These are phyloP conservation scores for Chelmon rostratus DNA, from an alignment of 2,797 vertebrate species.

Conservation along the genomic window DNA sequence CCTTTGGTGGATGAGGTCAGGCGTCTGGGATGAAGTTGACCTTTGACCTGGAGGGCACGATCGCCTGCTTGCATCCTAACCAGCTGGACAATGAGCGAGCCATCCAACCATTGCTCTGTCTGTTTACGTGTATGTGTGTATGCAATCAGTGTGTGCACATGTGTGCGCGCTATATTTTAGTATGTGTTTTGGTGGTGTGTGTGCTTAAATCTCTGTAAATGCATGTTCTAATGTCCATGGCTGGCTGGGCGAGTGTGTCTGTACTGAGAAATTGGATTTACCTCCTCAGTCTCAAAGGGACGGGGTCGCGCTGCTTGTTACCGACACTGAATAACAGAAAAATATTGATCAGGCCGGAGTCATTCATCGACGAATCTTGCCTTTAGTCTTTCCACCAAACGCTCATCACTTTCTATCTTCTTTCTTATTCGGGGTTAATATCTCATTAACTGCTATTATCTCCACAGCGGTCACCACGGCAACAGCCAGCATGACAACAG, in stretches of 20 bases:
- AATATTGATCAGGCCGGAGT: slow-evolving; percentile 65
- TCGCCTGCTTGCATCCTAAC: slow-evolving; percentile 77
- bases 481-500: slow-evolving; percentile 50
- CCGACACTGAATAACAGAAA: slow-evolving; percentile 43
- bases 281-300: slow-evolving; percentile 32
- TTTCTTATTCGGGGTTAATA: slow-evolving; percentile 71
- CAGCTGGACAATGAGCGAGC: slow-evolving; percentile 78
- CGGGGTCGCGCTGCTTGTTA: slow-evolving; percentile 50
- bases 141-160: not conserved
- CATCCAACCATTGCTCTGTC: slow-evolving; percentile 15
- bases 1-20: slow-evolving; percentile 80
- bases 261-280: slow-evolving; percentile 49
- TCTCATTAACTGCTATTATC: slow-evolving; percentile 78
- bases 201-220: slow-evolving; percentile 14
- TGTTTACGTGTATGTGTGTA: not conserved
- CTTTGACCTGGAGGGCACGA: slow-evolving; percentile 77
- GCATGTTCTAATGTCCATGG: slow-evolving; percentile 8
- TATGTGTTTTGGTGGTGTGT: slow-evolving; percentile 16
- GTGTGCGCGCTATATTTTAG: slow-evolving; percentile 20
- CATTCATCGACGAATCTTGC: slow-evolving; percentile 34
- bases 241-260: slow-evolving; percentile 26
- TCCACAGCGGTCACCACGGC: slow-evolving; percentile 56
- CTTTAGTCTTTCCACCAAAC: slow-evolving; percentile 42
- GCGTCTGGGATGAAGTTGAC: slow-evolving; percentile 84
- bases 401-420: slow-evolving; percentile 59